Evolutionary conservation across 1,140 invertebrate species (phyloP), one percentile per base, ranked within the genome.

Genomic region (Musca domestica): DNA sequence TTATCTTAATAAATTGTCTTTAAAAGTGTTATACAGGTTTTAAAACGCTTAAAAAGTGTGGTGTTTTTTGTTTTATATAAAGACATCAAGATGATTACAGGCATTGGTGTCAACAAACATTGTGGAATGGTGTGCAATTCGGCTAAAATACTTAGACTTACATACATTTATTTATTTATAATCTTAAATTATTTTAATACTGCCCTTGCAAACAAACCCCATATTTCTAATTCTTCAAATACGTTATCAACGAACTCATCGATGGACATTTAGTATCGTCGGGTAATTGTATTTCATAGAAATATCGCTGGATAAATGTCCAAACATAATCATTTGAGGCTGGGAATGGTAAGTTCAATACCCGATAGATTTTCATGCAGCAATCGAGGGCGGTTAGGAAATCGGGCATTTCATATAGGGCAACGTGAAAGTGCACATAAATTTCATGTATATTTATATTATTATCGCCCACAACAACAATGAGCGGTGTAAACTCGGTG

Each of bases 271-370:
- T 61, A 3, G 34, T 61, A 61, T 61, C 56, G 41, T 61, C 56
- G 3, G 67, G 58, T 15, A 68, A 27, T 3, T 34, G 63, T 20
- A 68, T 68, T 51, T 68, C 67, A 25, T 68, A 68, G 23, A 68
- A 68, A 34, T 64, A 68, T 12, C 67, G 56, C 27, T 68, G 67
- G 20, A 68, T 52, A 49, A 68, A 68, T 49, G 67, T 68, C 67
- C 67, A 68, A 12, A 58, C 56, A 64, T 68, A 63, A 34, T 68
- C 67, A n/a, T 63, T 63, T 12, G 61, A 63, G 0, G 58, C 27
- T 1, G 67, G 67, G 52, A 51, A 68, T 14, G 58, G 58, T n/a
- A 68, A 34, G 64, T 49, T 49, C 15, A 58, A 68, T 1, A 63
- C 61, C 14, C 61, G 56, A 58, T 68, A 68, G 19, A 68, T 68